phyloP scores from a whole-genome alignment of 2,888 invertebrate genomes.

The Diabrotica balteata region DNA sequence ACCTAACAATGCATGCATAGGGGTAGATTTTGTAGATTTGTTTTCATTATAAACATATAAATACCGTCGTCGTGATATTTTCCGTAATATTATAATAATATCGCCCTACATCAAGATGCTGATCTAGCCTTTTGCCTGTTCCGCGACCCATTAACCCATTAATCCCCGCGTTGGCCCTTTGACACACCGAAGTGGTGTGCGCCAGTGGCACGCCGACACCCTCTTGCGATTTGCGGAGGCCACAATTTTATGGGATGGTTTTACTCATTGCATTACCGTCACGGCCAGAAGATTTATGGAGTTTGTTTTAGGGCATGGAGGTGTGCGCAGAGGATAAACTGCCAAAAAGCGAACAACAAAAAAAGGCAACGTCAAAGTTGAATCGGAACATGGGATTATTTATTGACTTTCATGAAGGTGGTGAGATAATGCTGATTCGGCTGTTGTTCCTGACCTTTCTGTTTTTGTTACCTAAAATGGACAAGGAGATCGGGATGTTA shows the following conservation, averaged over 20 bases:
- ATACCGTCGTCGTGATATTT: too few relatives aligned
- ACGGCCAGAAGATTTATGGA: slow-evolving; percentile 15
- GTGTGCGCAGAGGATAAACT: slow-evolving; percentile 8
- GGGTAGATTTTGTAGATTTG: too few relatives aligned
- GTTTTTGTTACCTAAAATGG: slow-evolving; percentile 4
- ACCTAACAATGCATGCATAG: too few relatives aligned
- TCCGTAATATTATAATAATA: too few relatives aligned
- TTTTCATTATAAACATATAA: too few relatives aligned
- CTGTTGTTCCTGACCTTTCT: background rate
- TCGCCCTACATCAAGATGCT: background rate
- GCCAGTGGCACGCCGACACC: slow-evolving; percentile 1
- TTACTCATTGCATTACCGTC: slow-evolving; percentile 21
- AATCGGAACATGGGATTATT: slow-evolving; percentile 3
- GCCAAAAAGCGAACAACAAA: slow-evolving; percentile 2
- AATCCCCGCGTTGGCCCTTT: too few relatives aligned
- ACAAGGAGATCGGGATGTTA: background rate
- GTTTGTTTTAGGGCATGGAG: slow-evolving; percentile 8
- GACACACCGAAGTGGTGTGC: background rate
- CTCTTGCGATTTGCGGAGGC: background rate
- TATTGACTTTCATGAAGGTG: slow-evolving; percentile 3
- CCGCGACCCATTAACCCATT: slow-evolving; percentile 1
- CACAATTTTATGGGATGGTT: slow-evolving; percentile 16
- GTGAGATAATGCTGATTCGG: background rate
- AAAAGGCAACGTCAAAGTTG: slow-evolving; percentile 1
- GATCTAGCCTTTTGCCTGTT: background rate